Evolutionary conservation across 2,888 invertebrate species (phyloP), one percentile per base, ranked within the genome.

Genomic region (Bedellia somnulentella): DNA sequence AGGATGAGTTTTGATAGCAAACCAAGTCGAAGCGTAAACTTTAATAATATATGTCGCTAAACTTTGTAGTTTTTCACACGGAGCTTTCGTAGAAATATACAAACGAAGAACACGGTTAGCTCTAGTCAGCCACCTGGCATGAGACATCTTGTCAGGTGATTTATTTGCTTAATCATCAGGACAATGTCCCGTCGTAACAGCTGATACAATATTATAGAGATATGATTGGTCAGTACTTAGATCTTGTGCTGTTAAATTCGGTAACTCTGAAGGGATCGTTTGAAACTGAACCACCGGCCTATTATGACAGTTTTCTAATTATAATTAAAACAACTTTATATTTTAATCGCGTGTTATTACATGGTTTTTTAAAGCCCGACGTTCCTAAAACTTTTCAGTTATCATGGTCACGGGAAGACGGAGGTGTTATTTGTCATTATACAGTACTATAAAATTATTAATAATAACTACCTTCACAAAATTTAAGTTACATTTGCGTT

Each of bases 161-260:
- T 29, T 35, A 30, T 37, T 30, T 22, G 30, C 34, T 31, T 34
- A 22, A 35, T 37, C 29, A 15, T 27, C 13, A 33, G 35, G 17
- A 29, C 32, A 37, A 15, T 21, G 28, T 13, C 35, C 37, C 18
- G 35, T 37, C n/a, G 29, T 29, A 3, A 37, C 27, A 30, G 33
- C 37, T 6, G 31, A 28, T 14, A 35, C 29, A 15, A 37, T 24
- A 24, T 25, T 24, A 17, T 32, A 35, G 15, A 35, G 28, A 26
- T 37, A 35, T 27, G 27, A 28, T 35, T 37, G 37, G 25, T 37
- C 31, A 5, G 32, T 31, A 21, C 37, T 35, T 3, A 35, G 16
- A 24, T 32, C 33, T 23, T 28, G 18, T 13, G 22, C 15, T 13
- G 14, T 21, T 9, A 28, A 2, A 3, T 18, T 10, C 5, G 27